These are phyloP conservation scores for Drosophila tani DNA, from an alignment of 1,140 invertebrate genomes.

Conservation along the genomic window DNA sequence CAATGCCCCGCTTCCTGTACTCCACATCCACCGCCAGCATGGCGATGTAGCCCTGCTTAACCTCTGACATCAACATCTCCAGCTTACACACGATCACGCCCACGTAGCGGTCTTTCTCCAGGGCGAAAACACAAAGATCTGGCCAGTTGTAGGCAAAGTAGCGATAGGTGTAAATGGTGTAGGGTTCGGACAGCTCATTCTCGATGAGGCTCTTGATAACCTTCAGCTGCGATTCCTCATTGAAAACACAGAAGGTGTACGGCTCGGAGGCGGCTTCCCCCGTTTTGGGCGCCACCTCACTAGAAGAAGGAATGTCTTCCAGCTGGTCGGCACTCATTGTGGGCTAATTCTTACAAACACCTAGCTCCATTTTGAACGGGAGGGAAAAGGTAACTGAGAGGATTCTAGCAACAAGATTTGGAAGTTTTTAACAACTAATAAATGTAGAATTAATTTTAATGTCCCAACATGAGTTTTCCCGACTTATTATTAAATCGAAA, in stretches of 20 bases:
- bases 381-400: neutral
- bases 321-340: neutral
- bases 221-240: slow-evolving; percentile 45
- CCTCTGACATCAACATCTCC: slow-evolving; percentile 88
- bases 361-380: neutral
- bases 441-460: neutral
- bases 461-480: neutral
- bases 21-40: slow-evolving; percentile 99
- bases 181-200: slow-evolving; percentile 99
- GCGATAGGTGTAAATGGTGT: slow-evolving; percentile 99
- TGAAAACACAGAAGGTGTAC: slow-evolving; percentile 36
- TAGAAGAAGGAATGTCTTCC: too few species aligned
- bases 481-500: neutral
- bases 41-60: slow-evolving; percentile 97
- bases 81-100: slow-evolving; percentile 99
- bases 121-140: slow-evolving; percentile 97
- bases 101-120: slow-evolving; percentile 93
- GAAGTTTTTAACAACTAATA: neutral
- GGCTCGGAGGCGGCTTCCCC: neutral
- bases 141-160: slow-evolving; percentile 99
- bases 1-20: slow-evolving; percentile 96
- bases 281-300: neutral
- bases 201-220: slow-evolving; percentile 98
- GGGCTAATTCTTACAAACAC: neutral
- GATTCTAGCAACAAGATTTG: neutral